Evolutionary conservation across 2,797 vertebrate species (phyloP).

Genomic region (Onychomys arenicola): DNA sequence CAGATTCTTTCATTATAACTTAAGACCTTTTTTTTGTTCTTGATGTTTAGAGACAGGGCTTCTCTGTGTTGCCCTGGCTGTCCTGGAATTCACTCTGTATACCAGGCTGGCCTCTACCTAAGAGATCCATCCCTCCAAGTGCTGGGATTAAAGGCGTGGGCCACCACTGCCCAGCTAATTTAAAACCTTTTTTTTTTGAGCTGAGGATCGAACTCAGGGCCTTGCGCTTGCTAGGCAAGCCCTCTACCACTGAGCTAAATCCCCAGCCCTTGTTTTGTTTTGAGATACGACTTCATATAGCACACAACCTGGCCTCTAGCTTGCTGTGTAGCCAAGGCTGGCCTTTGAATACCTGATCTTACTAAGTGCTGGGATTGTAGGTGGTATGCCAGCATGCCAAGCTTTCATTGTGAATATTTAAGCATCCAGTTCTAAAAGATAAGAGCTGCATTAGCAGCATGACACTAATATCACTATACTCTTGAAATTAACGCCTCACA

Average conservation of each 20-base stretch:
- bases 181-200: background rate
- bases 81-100: too few species aligned
- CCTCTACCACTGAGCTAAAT: too few species aligned
- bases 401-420: background rate
- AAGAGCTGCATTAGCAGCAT: background rate
- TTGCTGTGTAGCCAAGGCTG: background rate
- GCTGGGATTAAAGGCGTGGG: background rate
- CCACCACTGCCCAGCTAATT: background rate
- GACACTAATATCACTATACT: background rate
- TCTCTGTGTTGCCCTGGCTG: background rate
- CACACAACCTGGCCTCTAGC: background rate
- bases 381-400: background rate
- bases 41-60: background rate
- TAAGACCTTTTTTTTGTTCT: background rate
- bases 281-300: background rate
- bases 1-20: background rate
- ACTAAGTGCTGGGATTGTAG: background rate
- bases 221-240: too few species aligned
- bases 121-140: background rate
- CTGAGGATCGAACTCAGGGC: too few species aligned
- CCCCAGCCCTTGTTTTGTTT: too few species aligned
- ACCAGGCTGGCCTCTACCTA: background rate
- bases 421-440: background rate
- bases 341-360: background rate
- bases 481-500: background rate